phyloP scores from a whole-genome alignment of 2,797 vertebrate species.

The Macrochelys suwanniensis region DNA sequence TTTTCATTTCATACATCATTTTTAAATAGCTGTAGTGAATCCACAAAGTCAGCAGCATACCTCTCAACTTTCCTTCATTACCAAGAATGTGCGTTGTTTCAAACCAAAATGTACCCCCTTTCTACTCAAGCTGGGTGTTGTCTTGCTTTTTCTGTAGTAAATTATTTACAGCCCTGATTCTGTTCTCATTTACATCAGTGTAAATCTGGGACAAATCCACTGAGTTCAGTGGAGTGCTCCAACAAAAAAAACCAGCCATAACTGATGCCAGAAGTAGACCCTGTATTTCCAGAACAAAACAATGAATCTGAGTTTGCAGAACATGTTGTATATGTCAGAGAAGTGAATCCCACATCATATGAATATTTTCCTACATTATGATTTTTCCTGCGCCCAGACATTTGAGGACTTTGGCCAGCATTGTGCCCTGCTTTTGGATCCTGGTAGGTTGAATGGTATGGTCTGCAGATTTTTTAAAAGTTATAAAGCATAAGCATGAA shows the following conservation, averaged over 20 bases:
- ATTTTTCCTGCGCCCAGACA: neutral
- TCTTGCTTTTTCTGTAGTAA: neutral
- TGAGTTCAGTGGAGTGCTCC: neutral
- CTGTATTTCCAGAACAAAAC: neutral
- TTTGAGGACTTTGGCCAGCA: neutral
- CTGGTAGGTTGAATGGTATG: slow-evolving; percentile 8
- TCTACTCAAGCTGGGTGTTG: neutral
- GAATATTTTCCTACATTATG: neutral
- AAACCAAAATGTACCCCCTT: neutral
- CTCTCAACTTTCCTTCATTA: neutral
- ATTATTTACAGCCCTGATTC: neutral
- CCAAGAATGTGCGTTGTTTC: neutral
- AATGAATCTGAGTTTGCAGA: neutral
- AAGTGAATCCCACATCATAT: neutral
- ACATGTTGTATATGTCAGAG: neutral
- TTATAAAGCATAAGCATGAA: neutral
- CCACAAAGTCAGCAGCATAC: neutral
- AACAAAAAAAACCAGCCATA: neutral
- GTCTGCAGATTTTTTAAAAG: slow-evolving; percentile 47
- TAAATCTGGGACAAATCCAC: neutral
- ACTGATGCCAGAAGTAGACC: neutral
- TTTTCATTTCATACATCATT: slow-evolving; percentile 6
- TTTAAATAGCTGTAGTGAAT: neutral
- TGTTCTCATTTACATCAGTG: neutral
- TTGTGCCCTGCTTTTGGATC: neutral